Percentiles rank a stretch among this genome's conserved stretches.
Conservation (phyloP, 2,888 invertebrate species). For the Cryptophagus acutangulus region DNA sequence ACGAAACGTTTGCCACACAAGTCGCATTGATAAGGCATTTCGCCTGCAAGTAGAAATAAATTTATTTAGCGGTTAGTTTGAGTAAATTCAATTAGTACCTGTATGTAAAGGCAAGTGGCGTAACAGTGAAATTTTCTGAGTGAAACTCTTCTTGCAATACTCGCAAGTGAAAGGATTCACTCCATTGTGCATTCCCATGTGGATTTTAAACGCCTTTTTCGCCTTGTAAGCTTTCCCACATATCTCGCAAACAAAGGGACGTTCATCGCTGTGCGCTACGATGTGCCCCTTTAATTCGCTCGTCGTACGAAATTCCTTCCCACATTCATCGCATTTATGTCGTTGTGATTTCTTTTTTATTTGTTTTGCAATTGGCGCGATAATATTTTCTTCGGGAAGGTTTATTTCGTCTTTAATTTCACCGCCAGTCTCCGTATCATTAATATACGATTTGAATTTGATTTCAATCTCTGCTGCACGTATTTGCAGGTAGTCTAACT, state of each 20-base stretch:
- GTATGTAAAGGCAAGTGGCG: constrained; percentile 54
- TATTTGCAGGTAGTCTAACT: constrained; percentile 33
- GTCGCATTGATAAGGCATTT: constrained; percentile 39
- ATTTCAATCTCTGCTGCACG: constrained; percentile 26
- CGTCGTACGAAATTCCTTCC: constrained; percentile 35
- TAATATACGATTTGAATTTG: constrained; percentile 20
- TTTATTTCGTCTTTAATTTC: constrained; percentile 12
- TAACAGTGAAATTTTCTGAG: constrained; percentile 52
- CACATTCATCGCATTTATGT: constrained; percentile 33
- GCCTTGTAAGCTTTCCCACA: constrained; percentile 53
- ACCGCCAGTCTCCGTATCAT: constrained; percentile 14
- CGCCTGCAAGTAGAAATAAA: constrained; percentile 33
- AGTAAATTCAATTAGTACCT: constrained; percentile 33
- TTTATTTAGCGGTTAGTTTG: background rate
- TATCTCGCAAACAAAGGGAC: constrained; percentile 49
- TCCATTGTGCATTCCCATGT: constrained; percentile 52
- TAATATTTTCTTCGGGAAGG: background rate
- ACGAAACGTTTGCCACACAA: constrained; percentile 47
- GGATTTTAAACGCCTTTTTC: constrained; percentile 49
- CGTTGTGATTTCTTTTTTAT: constrained; percentile 11
- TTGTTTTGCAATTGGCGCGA: constrained; percentile 7
- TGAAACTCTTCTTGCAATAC: constrained; percentile 52
- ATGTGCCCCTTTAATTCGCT: constrained; percentile 37
- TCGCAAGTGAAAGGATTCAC: constrained; percentile 49
- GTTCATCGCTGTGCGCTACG: constrained; percentile 32